A percentile compares a stretch with the other conserved stretches of the same genome.
Conservation (phyloP, 2,113 vertebrate species). For the Chamaetylas fuelleborni region DNA sequence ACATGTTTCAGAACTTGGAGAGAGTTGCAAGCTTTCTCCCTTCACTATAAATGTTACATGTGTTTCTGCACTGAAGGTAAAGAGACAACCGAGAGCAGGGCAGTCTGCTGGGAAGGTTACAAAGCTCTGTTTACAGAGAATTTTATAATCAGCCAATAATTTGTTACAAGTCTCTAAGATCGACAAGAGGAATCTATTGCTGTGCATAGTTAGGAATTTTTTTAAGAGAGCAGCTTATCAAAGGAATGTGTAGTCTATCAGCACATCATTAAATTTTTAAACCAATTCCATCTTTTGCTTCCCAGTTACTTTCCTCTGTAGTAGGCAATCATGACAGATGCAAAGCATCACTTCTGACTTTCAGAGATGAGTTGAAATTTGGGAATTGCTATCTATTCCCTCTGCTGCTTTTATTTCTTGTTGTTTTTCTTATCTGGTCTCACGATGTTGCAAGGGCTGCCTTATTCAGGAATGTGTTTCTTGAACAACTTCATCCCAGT, state of each 20-base stretch:
- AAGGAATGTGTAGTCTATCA: constrained; percentile 52
- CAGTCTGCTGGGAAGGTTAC: background rate
- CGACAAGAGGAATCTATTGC: background rate
- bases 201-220: background rate
- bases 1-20: background rate
- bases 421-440: constrained; percentile 11
- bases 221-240: constrained; percentile 23
- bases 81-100: background rate
- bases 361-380: background rate
- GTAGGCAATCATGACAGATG: background rate
- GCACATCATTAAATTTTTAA: constrained; percentile 24
- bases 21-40: background rate
- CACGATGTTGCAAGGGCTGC: background rate
- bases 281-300: constrained; percentile 15
- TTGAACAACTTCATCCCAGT: constrained; percentile 15
- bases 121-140: background rate
- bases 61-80: constrained; percentile 4
- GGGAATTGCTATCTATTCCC: background rate
- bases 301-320: background rate
- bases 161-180: constrained; percentile 6
- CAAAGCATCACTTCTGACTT: constrained; percentile 14
- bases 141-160: background rate
- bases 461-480: constrained; percentile 44
- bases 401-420: background rate
- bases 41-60: background rate